Percentiles rank a stretch among this genome's conserved stretches.
Evolutionary conservation across 2,888 invertebrate genomes (phyloP).

Genomic region (Diloba caeruleocephala): DNA sequence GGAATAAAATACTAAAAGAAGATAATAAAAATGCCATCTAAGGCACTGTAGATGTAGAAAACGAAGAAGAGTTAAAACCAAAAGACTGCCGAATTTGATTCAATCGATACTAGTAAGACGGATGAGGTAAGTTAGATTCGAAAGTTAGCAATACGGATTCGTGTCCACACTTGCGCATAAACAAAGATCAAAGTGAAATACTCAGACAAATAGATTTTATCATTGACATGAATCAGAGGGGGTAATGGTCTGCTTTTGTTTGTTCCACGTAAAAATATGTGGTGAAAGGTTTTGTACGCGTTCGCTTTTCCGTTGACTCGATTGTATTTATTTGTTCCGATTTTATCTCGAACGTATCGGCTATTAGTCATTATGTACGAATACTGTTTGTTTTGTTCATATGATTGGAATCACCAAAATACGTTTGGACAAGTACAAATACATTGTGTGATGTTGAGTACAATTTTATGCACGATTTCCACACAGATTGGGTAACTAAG

Average conservation of each 20-base stretch:
- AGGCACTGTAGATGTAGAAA: no score
- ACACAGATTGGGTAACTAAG: constrained; percentile 30
- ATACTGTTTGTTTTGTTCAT: constrained; percentile 46
- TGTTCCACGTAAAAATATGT: constrained; percentile 58
- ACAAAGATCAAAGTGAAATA: constrained; percentile 58
- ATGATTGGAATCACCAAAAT: constrained; percentile 48
- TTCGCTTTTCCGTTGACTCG: constrained; percentile 47
- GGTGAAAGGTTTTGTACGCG: constrained; percentile 48
- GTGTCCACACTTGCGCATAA: constrained; percentile 47
- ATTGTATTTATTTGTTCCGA: constrained; percentile 53
- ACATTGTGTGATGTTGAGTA: constrained; percentile 22
- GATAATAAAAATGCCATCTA: no score
- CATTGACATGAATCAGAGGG: constrained; percentile 60
- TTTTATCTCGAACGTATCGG: constrained; percentile 42
- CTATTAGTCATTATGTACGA: constrained; percentile 52
- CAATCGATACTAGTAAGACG: constrained; percentile 29
- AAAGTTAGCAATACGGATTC: constrained; percentile 48
- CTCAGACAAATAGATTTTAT: constrained; percentile 62
- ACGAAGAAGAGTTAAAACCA: constrained; percentile 26
- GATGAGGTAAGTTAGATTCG: constrained; percentile 45
- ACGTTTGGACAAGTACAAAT: constrained; percentile 39
- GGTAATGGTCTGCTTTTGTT: constrained; percentile 61
- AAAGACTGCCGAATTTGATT: constrained; percentile 34
- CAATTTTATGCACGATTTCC: constrained; percentile 34
- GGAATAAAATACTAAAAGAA: no score